Conservation (phyloP, 1,140 invertebrate species). For the Lepidostoma basale region DNA sequence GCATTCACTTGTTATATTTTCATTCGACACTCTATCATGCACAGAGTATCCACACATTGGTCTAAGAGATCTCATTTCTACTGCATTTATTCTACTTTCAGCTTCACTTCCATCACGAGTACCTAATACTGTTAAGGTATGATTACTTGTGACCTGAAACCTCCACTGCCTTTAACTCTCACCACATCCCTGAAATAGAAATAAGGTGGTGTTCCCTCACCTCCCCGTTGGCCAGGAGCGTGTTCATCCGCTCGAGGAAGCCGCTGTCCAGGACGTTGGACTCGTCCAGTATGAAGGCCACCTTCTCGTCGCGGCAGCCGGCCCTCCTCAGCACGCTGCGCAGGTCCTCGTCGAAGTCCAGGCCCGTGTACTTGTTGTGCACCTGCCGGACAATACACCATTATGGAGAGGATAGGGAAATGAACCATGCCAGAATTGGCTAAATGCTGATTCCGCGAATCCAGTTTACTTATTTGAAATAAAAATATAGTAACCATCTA, state of each 20-base stretch:
- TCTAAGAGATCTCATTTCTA: no score
- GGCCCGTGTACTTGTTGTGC: slow-evolving; percentile 98
- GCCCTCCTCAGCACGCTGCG: slow-evolving; percentile 90
- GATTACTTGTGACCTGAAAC: no score
- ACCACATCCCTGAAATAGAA: background rate
- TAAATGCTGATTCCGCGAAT: background rate
- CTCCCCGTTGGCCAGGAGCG: slow-evolving; percentile 97
- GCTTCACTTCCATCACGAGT: no score
- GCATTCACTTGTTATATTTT: no score
- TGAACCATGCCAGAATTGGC: background rate
- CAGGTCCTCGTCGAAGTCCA: slow-evolving; percentile 99
- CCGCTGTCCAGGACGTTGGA: slow-evolving; percentile 98
- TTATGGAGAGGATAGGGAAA: no score
- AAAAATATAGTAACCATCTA: no score
- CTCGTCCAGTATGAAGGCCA: slow-evolving; percentile 98
- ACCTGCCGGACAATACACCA: slow-evolving; percentile 69
- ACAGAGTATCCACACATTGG: no score
- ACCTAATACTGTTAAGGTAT: background rate
- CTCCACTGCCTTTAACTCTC: no score
- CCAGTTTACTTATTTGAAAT: no score
- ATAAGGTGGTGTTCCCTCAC: slow-evolving; percentile 41
- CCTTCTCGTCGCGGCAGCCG: slow-evolving; percentile 98
- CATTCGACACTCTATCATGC: no score
- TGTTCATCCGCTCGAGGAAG: slow-evolving; percentile 99
- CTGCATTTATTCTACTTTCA: no score